Conservation (phyloP, 2,113 vertebrate species). For the Phocoena phocoena region DNA sequence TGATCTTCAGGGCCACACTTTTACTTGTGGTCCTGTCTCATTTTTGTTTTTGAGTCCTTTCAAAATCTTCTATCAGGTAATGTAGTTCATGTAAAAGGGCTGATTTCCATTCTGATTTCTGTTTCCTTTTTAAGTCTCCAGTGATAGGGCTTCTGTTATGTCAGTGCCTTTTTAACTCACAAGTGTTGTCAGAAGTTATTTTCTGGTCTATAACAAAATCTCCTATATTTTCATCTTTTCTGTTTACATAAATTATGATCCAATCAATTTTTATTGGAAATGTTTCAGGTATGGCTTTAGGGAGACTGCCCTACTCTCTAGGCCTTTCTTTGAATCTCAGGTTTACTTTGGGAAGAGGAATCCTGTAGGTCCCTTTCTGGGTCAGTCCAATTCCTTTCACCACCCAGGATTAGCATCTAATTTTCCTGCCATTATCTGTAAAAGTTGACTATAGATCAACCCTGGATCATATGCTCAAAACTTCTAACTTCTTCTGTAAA, state of each 20-base stretch:
- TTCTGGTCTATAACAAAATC: not conserved
- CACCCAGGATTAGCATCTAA: not conserved
- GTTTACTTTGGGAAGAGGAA: not conserved
- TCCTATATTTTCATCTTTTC: not conserved
- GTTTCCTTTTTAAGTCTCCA: not conserved
- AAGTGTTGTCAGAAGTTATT: not conserved
- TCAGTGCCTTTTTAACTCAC: not conserved
- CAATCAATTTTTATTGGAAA: not conserved
- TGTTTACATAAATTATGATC: not conserved
- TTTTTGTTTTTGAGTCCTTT: not conserved
- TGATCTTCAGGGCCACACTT: not conserved
- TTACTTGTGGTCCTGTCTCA: not conserved
- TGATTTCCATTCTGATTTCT: not conserved
- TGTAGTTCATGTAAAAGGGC: not conserved
- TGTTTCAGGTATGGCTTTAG: not conserved
- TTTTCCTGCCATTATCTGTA: not conserved
- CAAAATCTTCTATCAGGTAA: not conserved
- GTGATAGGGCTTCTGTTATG: not conserved
- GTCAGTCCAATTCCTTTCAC: not conserved
- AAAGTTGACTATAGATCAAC: not conserved
- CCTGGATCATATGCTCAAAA: not conserved
- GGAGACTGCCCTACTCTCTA: not conserved
- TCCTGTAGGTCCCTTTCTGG: not conserved
- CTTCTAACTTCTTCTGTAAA: not conserved
- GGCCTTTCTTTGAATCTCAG: not conserved